Evolutionary conservation across 2,888 invertebrate genomes (phyloP).

Genomic region (Hipparchia sbordonii): DNA sequence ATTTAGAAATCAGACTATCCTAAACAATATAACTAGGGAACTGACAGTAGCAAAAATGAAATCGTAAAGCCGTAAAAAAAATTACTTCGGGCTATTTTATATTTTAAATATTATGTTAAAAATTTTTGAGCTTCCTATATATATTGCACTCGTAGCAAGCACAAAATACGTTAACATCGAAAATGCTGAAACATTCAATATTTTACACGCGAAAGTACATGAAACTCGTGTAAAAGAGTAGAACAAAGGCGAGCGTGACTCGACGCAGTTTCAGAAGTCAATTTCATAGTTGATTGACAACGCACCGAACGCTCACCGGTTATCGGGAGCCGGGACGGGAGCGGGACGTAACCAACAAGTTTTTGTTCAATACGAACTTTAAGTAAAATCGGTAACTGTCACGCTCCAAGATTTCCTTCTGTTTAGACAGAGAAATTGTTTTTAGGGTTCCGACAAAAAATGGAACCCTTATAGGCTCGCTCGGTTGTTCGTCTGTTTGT

Average conservation of each 20-base stretch:
- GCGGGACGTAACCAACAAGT: background rate
- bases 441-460: background rate
- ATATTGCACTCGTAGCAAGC: too few species aligned
- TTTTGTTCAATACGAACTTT: slow-evolving; percentile 30
- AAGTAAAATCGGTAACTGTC: slow-evolving; percentile 28
- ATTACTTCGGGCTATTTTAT: too few species aligned
- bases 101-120: too few species aligned
- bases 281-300: slow-evolving; percentile 40
- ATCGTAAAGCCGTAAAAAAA: too few species aligned
- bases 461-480: too few species aligned
- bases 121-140: too few species aligned
- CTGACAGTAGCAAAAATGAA: too few species aligned
- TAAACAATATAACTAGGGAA: too few species aligned
- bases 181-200: background rate
- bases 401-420: slow-evolving; percentile 16
- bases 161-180: too few species aligned
- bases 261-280: slow-evolving; percentile 35
- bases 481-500: too few species aligned
- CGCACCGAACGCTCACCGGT: slow-evolving; percentile 26
- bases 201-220: slow-evolving; percentile 12
- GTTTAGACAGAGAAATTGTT: background rate
- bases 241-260: slow-evolving; percentile 37
- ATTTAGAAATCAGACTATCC: too few species aligned
- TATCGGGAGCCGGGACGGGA: slow-evolving; percentile 1
- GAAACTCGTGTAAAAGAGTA: slow-evolving; percentile 15